These are phyloP conservation scores for Rhagophthalmus giganteus DNA, from an alignment of 2,888 invertebrate species.

Conservation along the genomic window DNA sequence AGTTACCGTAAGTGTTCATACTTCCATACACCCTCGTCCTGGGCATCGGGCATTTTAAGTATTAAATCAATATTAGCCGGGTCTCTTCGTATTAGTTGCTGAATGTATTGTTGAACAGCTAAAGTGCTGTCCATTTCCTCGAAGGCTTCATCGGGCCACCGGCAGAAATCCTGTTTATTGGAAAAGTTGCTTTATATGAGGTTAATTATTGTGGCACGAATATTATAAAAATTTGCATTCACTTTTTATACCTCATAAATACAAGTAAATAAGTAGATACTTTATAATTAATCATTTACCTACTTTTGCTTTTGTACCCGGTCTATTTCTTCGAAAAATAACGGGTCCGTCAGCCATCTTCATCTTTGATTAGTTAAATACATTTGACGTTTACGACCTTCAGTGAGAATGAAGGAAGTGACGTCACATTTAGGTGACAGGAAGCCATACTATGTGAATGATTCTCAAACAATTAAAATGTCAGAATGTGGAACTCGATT, in stretches of 20 bases:
- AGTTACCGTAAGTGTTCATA: slow-evolving; percentile 92
- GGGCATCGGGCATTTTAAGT: slow-evolving; percentile 93
- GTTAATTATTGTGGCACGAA: background rate
- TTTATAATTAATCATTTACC: too few relatives aligned
- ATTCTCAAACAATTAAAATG: too few relatives aligned
- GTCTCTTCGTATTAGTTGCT: slow-evolving; percentile 93
- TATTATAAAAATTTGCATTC: slow-evolving; percentile 3
- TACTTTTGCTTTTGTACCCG: slow-evolving; percentile 89
- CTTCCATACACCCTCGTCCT: slow-evolving; percentile 99
- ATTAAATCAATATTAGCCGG: slow-evolving; percentile 93
- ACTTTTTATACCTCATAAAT: background rate
- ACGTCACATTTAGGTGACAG: too few relatives aligned
- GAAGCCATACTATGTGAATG: too few relatives aligned
- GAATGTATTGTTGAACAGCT: slow-evolving; percentile 98
- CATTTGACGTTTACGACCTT: too few relatives aligned
- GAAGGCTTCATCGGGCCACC: slow-evolving; percentile 97
- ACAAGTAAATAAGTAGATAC: slow-evolving; percentile 2
- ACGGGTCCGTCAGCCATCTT: slow-evolving; percentile 84
- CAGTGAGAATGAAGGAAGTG: too few relatives aligned
- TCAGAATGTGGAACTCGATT: too few relatives aligned
- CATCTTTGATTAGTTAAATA: too few relatives aligned
- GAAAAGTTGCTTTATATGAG: slow-evolving; percentile 1
- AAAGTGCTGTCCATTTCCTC: slow-evolving; percentile 99
- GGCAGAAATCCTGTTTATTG: slow-evolving; percentile 81
- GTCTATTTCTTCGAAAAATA: slow-evolving; percentile 85